Evolutionary conservation across 1,140 invertebrate genomes (phyloP).

Genomic region (Samia ricini): DNA sequence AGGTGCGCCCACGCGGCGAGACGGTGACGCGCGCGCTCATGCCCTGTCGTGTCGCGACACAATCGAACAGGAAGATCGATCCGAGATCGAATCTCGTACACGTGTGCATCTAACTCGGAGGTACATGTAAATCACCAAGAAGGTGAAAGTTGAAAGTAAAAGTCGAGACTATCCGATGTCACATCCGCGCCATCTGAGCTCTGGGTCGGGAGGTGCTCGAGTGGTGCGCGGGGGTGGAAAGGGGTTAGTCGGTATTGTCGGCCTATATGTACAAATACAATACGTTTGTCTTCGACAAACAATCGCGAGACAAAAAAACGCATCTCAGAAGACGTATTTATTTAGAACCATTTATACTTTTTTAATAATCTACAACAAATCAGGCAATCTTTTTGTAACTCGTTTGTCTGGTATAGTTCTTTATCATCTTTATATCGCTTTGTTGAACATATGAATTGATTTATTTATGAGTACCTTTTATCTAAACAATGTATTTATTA

Average conservation of each 20-base stretch:
- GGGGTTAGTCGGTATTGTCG: slow-evolving; percentile 47
- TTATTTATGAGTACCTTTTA: slow-evolving; percentile 51
- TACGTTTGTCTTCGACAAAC: slow-evolving; percentile 48
- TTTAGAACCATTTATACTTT: slow-evolving; percentile 46
- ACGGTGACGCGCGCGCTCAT: slow-evolving; percentile 51
- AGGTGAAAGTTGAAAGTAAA: slow-evolving; percentile 77
- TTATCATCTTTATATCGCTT: slow-evolving; percentile 60
- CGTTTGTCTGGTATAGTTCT: slow-evolving; percentile 40
- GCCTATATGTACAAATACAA: slow-evolving; percentile 44
- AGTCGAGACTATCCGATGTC: slow-evolving; percentile 38
- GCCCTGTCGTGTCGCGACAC: slow-evolving; percentile 52
- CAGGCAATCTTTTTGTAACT: slow-evolving; percentile 62
- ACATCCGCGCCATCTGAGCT: slow-evolving; percentile 53
- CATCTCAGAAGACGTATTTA: slow-evolving; percentile 45
- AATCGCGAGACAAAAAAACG: slow-evolving; percentile 56
- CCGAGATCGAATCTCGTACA: slow-evolving; percentile 34
- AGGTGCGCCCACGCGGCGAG: slow-evolving; percentile 64
- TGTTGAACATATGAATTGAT: slow-evolving; percentile 40
- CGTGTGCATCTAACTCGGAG: slow-evolving; percentile 45
- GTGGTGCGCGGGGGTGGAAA: slow-evolving; percentile 30
- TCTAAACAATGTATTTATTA: not conserved
- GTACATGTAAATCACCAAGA: slow-evolving; percentile 64
- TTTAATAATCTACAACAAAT: slow-evolving; percentile 63
- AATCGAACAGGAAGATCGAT: slow-evolving; percentile 57
- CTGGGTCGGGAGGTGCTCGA: slow-evolving; percentile 12